phyloP scores from a whole-genome alignment of 2,888 invertebrate genomes.

The Plagodis dolabraria region DNA sequence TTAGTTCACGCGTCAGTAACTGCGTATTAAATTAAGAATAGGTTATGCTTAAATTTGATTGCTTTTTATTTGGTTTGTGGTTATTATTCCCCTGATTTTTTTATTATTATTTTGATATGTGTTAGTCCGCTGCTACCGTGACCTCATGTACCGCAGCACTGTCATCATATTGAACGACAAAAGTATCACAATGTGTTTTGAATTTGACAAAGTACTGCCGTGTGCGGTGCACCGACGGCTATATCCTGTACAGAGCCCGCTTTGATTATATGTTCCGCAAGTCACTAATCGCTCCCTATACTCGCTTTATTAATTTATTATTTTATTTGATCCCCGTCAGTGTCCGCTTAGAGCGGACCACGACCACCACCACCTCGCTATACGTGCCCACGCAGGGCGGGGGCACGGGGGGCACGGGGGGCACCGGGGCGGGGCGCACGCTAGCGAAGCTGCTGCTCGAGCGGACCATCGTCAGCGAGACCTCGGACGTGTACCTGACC shows the following conservation, averaged over 20 bases:
- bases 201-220: neutral
- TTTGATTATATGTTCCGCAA: slow-evolving; percentile 51
- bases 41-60: too few relatives aligned
- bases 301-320: slow-evolving; percentile 62
- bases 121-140: neutral
- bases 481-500: slow-evolving; percentile 66
- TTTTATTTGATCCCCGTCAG: slow-evolving; percentile 56
- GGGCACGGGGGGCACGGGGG: slow-evolving; percentile 55
- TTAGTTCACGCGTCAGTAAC: too few relatives aligned
- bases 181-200: neutral
- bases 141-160: neutral
- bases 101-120: neutral
- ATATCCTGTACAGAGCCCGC: slow-evolving; percentile 43
- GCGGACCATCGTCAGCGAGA: slow-evolving; percentile 53
- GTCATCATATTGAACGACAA: neutral
- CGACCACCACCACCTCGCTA: slow-evolving; percentile 53
- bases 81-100: neutral
- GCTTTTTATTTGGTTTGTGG: too few relatives aligned
- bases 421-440: slow-evolving; percentile 35
- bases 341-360: slow-evolving; percentile 61
- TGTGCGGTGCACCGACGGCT: slow-evolving; percentile 1
- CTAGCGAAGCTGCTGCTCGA: slow-evolving; percentile 64
- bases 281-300: slow-evolving; percentile 57
- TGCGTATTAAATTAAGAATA: too few relatives aligned
- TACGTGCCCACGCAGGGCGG: slow-evolving; percentile 54